These are phyloP conservation scores for Zoroaster sp. DNA, from an alignment of 53 echinoderm and acorn worm genomes.

Conservation along the genomic window DNA sequence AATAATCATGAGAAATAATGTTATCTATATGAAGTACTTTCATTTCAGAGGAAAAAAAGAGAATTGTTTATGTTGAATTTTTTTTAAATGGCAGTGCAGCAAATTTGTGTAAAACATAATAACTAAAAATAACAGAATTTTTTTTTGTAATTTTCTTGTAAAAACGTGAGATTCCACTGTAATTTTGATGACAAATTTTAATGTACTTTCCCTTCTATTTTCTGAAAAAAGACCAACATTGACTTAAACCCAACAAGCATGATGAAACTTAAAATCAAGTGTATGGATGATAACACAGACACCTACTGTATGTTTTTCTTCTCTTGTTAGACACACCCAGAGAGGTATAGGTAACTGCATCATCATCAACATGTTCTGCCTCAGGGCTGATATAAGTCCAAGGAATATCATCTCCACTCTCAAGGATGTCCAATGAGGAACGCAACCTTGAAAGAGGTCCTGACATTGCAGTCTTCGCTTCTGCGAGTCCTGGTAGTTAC, in stretches of 20 bases:
- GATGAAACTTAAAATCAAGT: background rate
- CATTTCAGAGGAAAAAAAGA: too few relatives aligned
- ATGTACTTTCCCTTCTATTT: background rate
- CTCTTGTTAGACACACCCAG: constrained; percentile 8
- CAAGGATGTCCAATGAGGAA: background rate
- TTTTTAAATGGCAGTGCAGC: too few relatives aligned
- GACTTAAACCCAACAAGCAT: background rate
- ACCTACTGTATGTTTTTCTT: background rate
- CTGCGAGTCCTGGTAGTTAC: background rate
- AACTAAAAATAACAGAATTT: background rate
- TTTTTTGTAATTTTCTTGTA: background rate
- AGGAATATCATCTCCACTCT: constrained; percentile 11
- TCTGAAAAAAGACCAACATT: background rate
- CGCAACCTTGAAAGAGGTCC: background rate
- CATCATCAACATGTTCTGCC: background rate
- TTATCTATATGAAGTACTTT: too few relatives aligned
- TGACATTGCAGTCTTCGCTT: background rate
- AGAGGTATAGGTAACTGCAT: background rate
- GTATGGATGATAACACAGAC: background rate
- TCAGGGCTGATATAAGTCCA: constrained; percentile 13
- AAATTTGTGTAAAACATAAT: too few relatives aligned
- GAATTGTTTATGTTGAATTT: too few relatives aligned
- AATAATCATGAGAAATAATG: too few relatives aligned
- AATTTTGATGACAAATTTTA: background rate
- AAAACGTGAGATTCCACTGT: background rate